A percentile compares a stretch with the other conserved stretches of the same genome.
phyloP scores from a whole-genome alignment of 2,113 vertebrate species.

The Seriola aureovittata region DNA sequence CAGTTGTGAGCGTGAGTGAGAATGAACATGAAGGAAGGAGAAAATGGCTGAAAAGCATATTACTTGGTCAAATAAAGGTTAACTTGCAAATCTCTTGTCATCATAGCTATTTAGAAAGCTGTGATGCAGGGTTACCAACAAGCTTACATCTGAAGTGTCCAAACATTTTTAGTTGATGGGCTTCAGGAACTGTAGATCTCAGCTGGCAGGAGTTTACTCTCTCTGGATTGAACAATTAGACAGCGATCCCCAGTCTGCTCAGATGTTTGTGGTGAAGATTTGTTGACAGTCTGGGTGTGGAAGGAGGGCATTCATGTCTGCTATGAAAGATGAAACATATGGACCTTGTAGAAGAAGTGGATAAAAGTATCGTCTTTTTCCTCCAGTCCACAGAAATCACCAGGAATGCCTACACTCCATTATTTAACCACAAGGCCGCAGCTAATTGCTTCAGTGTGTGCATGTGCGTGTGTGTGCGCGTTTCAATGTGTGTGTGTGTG shows the following conservation, averaged over 20 bases:
- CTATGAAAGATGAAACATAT: constrained; percentile 67
- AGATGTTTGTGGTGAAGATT: constrained; percentile 61
- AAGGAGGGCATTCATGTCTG: constrained; percentile 48
- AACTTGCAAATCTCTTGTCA: not conserved
- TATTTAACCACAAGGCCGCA: constrained; percentile 77
- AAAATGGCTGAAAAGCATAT: constrained; percentile 3
- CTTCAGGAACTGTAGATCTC: constrained; percentile 18
- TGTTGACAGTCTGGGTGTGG: constrained; percentile 67
- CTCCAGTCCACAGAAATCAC: constrained; percentile 70
- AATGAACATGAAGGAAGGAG: constrained; percentile 24
- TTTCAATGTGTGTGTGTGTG: constrained; percentile 19
- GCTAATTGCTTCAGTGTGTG: constrained; percentile 82
- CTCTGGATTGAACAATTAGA: constrained; percentile 20
- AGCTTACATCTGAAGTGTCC: not conserved
- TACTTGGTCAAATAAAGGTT: constrained; percentile 24
- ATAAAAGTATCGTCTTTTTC: constrained; percentile 72
- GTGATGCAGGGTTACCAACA: not conserved
- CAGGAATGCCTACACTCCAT: constrained; percentile 69
- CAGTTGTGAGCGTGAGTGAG: constrained; percentile 24
- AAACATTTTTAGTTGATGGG: constrained; percentile 25
- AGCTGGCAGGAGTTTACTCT: constrained; percentile 8
- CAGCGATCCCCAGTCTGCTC: constrained; percentile 8
- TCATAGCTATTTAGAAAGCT: not conserved
- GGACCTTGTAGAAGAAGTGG: constrained; percentile 61
- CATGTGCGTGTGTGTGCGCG: constrained; percentile 36